A percentile compares a stretch with the other conserved stretches of the same genome.
Evolutionary conservation across 2,797 vertebrate species (phyloP).

Genomic region (Chiroxiphia lanceolata): DNA sequence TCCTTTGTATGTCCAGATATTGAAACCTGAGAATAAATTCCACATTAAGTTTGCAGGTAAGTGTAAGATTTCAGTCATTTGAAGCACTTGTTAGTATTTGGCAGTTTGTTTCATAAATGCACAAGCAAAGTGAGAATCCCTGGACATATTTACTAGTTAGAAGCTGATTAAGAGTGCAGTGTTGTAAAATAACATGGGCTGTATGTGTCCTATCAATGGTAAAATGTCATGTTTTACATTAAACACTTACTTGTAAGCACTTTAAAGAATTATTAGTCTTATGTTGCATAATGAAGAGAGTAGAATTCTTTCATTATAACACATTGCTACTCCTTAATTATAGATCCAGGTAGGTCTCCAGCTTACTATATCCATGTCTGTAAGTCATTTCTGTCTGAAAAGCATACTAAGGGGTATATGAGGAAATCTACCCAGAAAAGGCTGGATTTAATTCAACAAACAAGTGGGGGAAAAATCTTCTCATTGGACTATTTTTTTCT

Average conservation of each 20-base stretch:
- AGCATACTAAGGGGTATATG: background rate
- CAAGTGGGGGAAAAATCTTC: background rate
- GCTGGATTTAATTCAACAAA: background rate
- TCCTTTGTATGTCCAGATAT: constrained; percentile 95
- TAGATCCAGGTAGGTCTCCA: background rate
- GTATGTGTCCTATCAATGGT: background rate
- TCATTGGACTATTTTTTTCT: background rate
- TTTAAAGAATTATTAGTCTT: background rate
- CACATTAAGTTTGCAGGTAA: constrained; percentile 99
- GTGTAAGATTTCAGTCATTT: background rate
- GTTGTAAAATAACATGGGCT: background rate
- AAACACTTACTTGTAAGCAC: background rate
- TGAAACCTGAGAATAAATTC: constrained; percentile 99
- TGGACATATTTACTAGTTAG: background rate
- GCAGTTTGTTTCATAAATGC: background rate
- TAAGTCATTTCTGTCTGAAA: background rate
- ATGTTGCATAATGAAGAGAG: background rate
- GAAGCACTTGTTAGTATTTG: background rate
- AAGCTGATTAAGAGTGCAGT: background rate
- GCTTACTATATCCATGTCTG: background rate
- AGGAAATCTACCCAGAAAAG: background rate
- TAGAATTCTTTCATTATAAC: background rate
- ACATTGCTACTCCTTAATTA: background rate
- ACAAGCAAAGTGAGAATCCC: background rate
- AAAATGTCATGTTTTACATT: background rate